Evolutionary conservation across 2,113 vertebrate species (phyloP), one percentile per base, ranked within the genome.

Genomic region (Leptocoma aspasia): DNA sequence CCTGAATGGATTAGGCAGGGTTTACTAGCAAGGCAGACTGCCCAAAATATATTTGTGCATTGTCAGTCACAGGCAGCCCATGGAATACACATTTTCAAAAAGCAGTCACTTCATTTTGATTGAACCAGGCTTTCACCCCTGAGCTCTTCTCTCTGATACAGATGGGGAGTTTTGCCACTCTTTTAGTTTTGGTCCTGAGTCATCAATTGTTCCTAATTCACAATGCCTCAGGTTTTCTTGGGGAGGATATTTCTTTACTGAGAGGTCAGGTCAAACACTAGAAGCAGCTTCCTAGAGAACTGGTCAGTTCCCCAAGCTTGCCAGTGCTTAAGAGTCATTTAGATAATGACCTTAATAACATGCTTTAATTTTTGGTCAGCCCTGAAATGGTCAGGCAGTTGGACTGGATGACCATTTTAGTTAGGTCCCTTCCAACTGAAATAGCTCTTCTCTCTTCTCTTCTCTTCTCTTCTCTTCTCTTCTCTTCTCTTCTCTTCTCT

Each of bases 41-140:
- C 66, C 85, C 65, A 66, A 84, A 95, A 76, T 61, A 26, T 9
- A 72, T 82, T 66, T 84, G 84, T 90, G 76, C 57, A 53, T 56
- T 91, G 82, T 93, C 76, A 86, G 77, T 61, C 80, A 56, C 31
- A 86, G 56, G 60, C 64, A 90, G 65, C 21, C 76, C 77, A 86
- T 66, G n/a, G 84, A 95, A 96, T 47, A 37, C 23, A 56, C 11
- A 57, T 90, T 96, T 90, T 75, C 68, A 89, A 64, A 71, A 17
- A 81, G 82, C 56, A 86, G 26, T 27, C 0, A 0, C 52, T 78
- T 68, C 17, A 28, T 73, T 90, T 66, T 4, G 2, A 24, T 50
- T 76, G 88, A 92, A 71, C 26, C 52, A 83, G 44, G 24, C 18
- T 52, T 68, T 82, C 2, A 0, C 45, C 30, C 47, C 79, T 15